Evolutionary conservation across 2,113 vertebrate species (phyloP), one percentile per base, ranked within the genome.

Genomic region (Corythaeola cristata): DNA sequence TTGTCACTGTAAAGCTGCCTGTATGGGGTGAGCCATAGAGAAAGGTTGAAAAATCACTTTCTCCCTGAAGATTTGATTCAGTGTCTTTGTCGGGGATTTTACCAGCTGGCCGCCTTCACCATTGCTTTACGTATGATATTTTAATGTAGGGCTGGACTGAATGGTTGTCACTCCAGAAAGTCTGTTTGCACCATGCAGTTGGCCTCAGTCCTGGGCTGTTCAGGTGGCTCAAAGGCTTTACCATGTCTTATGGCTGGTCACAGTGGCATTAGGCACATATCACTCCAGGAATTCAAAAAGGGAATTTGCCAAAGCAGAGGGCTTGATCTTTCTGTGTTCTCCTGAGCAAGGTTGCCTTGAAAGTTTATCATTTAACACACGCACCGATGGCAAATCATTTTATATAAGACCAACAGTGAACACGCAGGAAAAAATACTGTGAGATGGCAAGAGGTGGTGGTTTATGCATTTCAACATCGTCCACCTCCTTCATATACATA

Each of bases 241-340:
- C 10, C 5, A 13, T 10, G 24, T 47, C n/a, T 66, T 33, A n/a
- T 0, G 0, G 30, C 5, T 69, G 1, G 19, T 17, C 66, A 12
- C 11, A 55, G 44, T 30, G 53, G 12, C 37, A 41, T 44, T 27
- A 74, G 28, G 59, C 30, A 69, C 8, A 5, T 23, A 15, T 18
- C 37, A 39, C 35, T 59, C 30, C 3, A 6, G 75, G 30, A 73
- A 69, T 53, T 60, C 27, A 73, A 66, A 83, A 89, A 67, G 45
- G 30, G 10, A 22, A 11, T 2, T 15, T 18, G 19, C 18, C 19
- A 68, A 47, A 11, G 32, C 32, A 81, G 60, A 63, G n/a, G 44
- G 12, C 53, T 81, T 68, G 69, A 28, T 64, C 66, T 35, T 68
- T 84, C 37, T 32, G 15, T 8, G 11, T 45, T 33, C 18, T 91